Percentiles rank a stretch among this genome's conserved stretches.
Conservation (phyloP, 2,113 vertebrate species). For the Otus sunia region DNA sequence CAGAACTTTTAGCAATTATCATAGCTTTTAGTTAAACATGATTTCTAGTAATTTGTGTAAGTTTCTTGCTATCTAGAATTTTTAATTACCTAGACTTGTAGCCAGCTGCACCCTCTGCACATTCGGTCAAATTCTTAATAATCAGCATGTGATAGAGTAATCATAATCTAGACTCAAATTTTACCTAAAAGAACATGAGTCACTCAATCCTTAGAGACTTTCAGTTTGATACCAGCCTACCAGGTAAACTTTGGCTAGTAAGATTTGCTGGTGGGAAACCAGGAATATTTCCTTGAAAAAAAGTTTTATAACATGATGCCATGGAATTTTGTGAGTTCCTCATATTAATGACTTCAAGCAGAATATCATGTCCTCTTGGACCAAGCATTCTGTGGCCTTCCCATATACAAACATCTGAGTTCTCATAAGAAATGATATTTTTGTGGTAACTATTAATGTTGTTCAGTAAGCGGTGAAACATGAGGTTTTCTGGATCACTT, state of each 20-base stretch:
- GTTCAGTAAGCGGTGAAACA: rapidly evolving
- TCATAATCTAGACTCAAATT: neutral
- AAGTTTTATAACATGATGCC: neutral
- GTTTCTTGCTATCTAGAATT: neutral
- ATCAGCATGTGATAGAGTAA: neutral
- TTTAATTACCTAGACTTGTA: neutral
- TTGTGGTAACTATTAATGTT: neutral
- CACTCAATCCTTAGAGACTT: neutral
- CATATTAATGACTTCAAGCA: neutral
- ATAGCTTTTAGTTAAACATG: neutral
- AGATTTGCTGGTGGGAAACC: neutral
- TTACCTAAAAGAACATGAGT: neutral
- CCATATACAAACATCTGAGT: neutral
- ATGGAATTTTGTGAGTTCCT: neutral
- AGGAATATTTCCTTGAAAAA: neutral
- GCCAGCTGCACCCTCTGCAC: neutral
- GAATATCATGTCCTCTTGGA: neutral
- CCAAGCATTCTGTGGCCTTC: neutral
- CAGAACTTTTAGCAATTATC: neutral
- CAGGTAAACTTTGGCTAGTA: neutral
- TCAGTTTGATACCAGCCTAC: neutral
- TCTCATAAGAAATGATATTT: neutral
- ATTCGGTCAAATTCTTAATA: neutral
- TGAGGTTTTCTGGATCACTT: neutral
- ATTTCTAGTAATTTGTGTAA: neutral